phyloP scores from a whole-genome alignment of 2,113 vertebrate genomes.

The Elgaria multicarinata region DNA sequence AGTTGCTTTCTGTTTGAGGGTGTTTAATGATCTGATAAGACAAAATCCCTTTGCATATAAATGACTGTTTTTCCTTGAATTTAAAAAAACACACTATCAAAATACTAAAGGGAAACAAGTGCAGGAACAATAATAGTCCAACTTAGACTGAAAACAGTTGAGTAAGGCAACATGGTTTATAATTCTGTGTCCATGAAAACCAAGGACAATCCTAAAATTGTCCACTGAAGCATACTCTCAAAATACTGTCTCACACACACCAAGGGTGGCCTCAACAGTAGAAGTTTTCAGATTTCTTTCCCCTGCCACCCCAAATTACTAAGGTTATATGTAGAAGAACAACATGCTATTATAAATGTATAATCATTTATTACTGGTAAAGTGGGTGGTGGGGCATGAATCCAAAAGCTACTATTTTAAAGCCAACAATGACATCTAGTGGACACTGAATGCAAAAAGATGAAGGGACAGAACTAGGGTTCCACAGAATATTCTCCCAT shows the following conservation, averaged over 20 bases:
- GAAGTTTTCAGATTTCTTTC: background rate
- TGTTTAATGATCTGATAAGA: constrained; percentile 47
- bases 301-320: background rate
- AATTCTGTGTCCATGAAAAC: background rate
- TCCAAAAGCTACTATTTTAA: constrained; percentile 39
- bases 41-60: constrained; percentile 9
- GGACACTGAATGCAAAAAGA: constrained; percentile 53
- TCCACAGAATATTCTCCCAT: background rate
- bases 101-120: constrained; percentile 10
- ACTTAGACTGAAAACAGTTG: background rate
- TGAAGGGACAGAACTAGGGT: background rate
- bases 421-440: constrained; percentile 78
- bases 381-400: background rate
- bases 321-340: background rate
- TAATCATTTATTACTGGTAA: background rate
- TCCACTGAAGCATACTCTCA: background rate
- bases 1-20: constrained; percentile 37
- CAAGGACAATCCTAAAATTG: background rate
- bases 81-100: background rate
- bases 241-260: background rate
- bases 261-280: background rate
- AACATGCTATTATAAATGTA: background rate
- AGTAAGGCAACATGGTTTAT: background rate
- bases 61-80: background rate
- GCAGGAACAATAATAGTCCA: background rate